Conservation (phyloP, 2,888 invertebrate species). For the Cybosia mesomella region DNA sequence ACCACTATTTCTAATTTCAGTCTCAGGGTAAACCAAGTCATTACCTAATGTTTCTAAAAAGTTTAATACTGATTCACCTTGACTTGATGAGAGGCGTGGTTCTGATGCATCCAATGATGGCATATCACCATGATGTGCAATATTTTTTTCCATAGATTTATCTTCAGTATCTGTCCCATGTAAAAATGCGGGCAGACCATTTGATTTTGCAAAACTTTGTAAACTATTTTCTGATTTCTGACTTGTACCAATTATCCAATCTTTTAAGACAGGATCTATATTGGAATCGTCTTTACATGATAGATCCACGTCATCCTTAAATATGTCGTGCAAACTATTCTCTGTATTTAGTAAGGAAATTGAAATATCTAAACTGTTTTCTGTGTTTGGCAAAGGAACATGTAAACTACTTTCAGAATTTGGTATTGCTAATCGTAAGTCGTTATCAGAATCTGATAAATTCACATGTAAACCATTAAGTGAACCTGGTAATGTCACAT, state of each 20-base stretch:
- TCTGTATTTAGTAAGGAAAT: constrained; percentile 28
- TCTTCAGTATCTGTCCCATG: constrained; percentile 62
- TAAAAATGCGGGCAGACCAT: constrained; percentile 65
- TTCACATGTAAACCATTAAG: constrained; percentile 12
- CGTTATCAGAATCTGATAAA: constrained; percentile 14
- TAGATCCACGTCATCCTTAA: constrained; percentile 65
- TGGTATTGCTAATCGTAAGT: constrained; percentile 18
- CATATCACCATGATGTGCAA: constrained; percentile 33
- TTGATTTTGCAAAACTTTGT: constrained; percentile 63
- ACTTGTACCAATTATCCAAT: constrained; percentile 68
- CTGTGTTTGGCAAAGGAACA: constrained; percentile 24
- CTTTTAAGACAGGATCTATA: constrained; percentile 65
- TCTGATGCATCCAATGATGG: constrained; percentile 40
- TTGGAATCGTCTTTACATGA: constrained; percentile 65
- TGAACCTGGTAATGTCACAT: constrained; percentile 14
- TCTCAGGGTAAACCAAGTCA: constrained; percentile 76
- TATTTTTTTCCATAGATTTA: constrained; percentile 28
- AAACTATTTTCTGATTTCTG: constrained; percentile 66
- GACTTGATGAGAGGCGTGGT: constrained; percentile 49
- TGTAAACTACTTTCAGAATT: constrained; percentile 33
- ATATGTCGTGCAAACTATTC: constrained; percentile 60
- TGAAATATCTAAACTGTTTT: constrained; percentile 20
- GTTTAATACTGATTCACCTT: constrained; percentile 77
- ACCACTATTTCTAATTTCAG: constrained; percentile 76
- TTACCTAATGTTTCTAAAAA: constrained; percentile 78